Base-by-base conservation (phyloP, 2,113 vertebrate species). In the Eptesicus fuscus region DNA sequence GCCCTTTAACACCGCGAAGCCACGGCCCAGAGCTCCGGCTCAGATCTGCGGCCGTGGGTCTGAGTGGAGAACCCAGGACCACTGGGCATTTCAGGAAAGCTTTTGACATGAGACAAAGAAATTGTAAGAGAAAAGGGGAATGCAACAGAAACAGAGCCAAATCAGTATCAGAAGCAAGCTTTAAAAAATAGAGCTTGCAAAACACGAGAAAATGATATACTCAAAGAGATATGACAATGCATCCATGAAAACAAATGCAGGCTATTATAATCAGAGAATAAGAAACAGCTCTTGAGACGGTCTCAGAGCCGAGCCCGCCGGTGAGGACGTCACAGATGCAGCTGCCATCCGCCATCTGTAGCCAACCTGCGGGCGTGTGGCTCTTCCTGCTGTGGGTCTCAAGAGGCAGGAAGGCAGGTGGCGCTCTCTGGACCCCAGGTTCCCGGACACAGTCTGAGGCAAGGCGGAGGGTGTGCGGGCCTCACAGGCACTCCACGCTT, bases 361-460 rank as follows among this genome's bases (percentile, higher is more conserved):
- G 30, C 74, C 74, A 6, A 16, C 17, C 11, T 7, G 74, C 44
- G 44, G 74, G 47, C 3, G 1, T 44, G 42, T 18, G 0, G 14
- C 74, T 49, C 74, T 20, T 32, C 74, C 44, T 12, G 74, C 44
- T 0, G 9, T 6, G 4, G 4, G 18, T 10, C 44, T 49, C 73
- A 18, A 12, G 44, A 49, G 30, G 74, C 42, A 22, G 74, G 44
- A 49, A 20, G 17, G 74, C 16, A 20, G 49, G 44, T 11, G 74
- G 74, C 44, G 1, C 30, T 77, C 49, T 22, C 74, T 22, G 44
- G 9, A 1, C 42, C 44, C 73, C 30, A 92, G 97, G 69, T 78
- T 93, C 97, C 95, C 95, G 96, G 96, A 94, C 96, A 87, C 87
- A 96, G 96, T 89, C 96, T 96, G 97, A 97, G 94, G 97, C 96